phyloP scores from a whole-genome alignment of 2,797 vertebrate species.

The Fistularia commersonii region DNA sequence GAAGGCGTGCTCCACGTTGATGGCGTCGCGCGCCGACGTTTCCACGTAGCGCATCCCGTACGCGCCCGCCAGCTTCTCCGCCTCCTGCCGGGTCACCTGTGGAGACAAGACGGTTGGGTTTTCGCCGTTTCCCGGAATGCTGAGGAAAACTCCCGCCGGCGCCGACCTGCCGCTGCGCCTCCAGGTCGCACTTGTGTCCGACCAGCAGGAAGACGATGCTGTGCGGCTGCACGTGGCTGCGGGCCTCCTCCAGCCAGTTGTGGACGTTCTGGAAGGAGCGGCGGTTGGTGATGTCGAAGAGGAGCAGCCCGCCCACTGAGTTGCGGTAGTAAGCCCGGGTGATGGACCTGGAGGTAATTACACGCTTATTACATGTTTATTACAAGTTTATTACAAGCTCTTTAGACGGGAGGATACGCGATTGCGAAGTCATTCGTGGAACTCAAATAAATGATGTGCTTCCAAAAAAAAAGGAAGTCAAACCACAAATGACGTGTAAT shows the following conservation, averaged over 20 bases:
- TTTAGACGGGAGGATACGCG: too few relatives aligned
- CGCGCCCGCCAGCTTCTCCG: conserved; percentile 85
- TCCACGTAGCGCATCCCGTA: conserved; percentile 89
- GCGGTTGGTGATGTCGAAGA: conserved; percentile 94
- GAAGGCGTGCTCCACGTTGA: conserved; percentile 82
- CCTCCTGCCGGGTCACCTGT: conserved; percentile 86
- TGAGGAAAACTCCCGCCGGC: too few relatives aligned
- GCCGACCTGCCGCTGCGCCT: conserved; percentile 84
- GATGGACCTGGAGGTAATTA: conserved; percentile 89
- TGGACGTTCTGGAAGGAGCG: conserved; percentile 93
- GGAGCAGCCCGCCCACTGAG: conserved; percentile 93
- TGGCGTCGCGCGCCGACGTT: conserved; percentile 86
- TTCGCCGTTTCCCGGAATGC: too few relatives aligned
- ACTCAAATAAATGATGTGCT: too few relatives aligned
- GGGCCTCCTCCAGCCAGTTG: conserved; percentile 93
- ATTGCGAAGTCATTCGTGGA: too few relatives aligned
- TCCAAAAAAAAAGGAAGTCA: too few relatives aligned
- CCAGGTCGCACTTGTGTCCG: conserved; percentile 95
- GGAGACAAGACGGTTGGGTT: too few relatives aligned
- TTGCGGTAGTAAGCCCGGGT: conserved; percentile 90
- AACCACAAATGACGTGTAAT: too few relatives aligned
- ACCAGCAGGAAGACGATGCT: conserved; percentile 92
- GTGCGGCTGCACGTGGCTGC: conserved; percentile 90
- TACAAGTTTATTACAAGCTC: too few relatives aligned
- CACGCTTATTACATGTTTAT: too few relatives aligned